A percentile compares a stretch with the other conserved stretches of the same genome.
These are phyloP conservation scores for Mus musculus DNA, from an alignment of 2,113 vertebrate genomes.

Conservation along the genomic window DNA sequence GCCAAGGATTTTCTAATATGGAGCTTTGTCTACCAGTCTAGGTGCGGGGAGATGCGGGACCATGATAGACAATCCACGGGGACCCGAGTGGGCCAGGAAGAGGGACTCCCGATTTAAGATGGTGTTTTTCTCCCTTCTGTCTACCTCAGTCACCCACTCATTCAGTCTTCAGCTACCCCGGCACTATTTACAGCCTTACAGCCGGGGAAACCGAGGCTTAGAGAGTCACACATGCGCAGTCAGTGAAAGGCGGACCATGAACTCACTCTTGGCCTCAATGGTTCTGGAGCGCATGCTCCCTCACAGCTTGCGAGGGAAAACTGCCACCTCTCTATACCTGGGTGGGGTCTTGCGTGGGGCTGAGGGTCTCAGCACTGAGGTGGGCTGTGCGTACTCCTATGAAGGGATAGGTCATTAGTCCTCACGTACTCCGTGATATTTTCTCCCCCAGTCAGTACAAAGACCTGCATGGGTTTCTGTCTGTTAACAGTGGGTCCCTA, in stretches of 20 bases:
- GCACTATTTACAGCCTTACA: not conserved
- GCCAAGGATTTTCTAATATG: not conserved
- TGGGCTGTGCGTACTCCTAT: not conserved
- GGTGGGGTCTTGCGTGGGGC: not conserved
- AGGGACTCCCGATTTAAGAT: not conserved
- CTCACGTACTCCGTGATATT: not conserved
- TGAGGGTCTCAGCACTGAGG: not conserved
- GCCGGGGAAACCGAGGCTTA: not conserved
- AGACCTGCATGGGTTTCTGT: conserved; percentile 14
- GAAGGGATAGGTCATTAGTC: not conserved
- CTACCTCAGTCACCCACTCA: not conserved
- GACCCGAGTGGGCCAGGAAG: not conserved
- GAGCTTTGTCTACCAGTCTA: not conserved
- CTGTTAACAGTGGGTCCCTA: not conserved
- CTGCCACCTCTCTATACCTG: not conserved
- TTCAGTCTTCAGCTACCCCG: not conserved
- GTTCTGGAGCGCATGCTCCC: not conserved
- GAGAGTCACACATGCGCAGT: not conserved
- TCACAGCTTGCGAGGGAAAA: not conserved
- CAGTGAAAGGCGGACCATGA: not conserved
- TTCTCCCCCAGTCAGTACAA: not conserved
- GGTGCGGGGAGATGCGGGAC: not conserved
- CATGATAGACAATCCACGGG: not conserved
- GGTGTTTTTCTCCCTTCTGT: not conserved
- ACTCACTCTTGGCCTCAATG: rapidly evolving